Evolutionary conservation across 2,113 vertebrate genomes (phyloP).

Genomic region (Psittacara wagleri): DNA sequence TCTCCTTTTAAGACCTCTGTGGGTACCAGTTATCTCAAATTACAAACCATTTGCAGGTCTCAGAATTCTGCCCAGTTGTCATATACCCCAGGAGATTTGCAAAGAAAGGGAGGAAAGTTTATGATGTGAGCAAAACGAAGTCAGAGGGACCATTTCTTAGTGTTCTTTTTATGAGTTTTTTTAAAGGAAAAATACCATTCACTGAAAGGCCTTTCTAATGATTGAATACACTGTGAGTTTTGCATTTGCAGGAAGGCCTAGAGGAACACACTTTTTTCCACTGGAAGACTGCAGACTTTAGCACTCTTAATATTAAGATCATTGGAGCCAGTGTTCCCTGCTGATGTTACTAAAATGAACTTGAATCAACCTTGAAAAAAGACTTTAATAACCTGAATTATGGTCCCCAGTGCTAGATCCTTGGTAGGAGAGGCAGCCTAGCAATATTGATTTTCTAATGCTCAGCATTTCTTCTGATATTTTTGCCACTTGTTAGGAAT

Average conservation of each 20-base stretch:
- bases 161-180: background rate
- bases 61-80: background rate
- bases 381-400: background rate
- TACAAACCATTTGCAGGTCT: background rate
- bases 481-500: conserved; percentile 10
- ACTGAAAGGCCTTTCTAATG: background rate
- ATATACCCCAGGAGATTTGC: background rate
- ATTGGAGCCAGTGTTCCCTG: background rate
- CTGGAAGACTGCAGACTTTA: background rate
- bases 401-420: background rate
- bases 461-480: background rate
- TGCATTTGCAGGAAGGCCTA: background rate
- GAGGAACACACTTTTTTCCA: background rate
- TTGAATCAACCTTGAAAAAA: conserved; percentile 12
- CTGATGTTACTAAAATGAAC: conserved; percentile 13
- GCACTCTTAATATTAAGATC: background rate
- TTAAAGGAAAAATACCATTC: background rate
- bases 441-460: background rate
- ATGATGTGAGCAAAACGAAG: background rate
- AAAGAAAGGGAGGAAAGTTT: background rate
- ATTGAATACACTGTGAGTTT: background rate
- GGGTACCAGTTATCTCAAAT: background rate
- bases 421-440: background rate
- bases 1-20: background rate
- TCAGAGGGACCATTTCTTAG: background rate